Evolutionary conservation across 2,888 invertebrate genomes (phyloP).

Genomic region (Calliopum simillimum): DNA sequence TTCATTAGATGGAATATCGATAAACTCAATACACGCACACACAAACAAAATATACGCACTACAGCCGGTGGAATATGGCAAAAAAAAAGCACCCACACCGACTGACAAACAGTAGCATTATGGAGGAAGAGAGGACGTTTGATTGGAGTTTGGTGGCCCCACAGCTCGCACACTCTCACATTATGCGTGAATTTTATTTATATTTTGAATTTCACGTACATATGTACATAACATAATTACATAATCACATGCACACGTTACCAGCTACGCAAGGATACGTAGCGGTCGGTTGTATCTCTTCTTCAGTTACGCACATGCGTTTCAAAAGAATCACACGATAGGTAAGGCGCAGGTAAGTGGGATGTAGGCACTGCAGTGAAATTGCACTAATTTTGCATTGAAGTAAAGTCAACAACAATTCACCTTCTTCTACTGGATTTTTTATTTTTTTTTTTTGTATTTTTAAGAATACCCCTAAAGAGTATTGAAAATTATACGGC

Average conservation of each 20-base stretch:
- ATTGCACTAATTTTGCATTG: conserved; percentile 36
- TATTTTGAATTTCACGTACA: conserved; percentile 59
- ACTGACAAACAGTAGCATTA: too few species aligned
- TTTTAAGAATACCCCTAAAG: too few species aligned
- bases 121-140: too few species aligned
- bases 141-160: too few species aligned
- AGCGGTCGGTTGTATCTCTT: background rate
- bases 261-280: background rate
- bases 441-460: background rate
- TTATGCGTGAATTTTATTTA: conserved; percentile 55
- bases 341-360: background rate
- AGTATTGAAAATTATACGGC: too few species aligned
- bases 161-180: conserved; percentile 3
- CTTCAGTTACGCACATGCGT: conserved; percentile 30
- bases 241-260: conserved; percentile 47
- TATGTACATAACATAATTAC: conserved; percentile 58
- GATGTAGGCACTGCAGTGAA: conserved; percentile 8
- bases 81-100: too few species aligned
- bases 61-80: background rate
- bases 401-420: background rate
- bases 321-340: background rate
- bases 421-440: background rate
- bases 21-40: conserved; percentile 25
- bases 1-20: conserved; percentile 24
- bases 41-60: conserved; percentile 13